Conservation (phyloP, 2,113 vertebrate genomes). For the Climacteris rufus region DNA sequence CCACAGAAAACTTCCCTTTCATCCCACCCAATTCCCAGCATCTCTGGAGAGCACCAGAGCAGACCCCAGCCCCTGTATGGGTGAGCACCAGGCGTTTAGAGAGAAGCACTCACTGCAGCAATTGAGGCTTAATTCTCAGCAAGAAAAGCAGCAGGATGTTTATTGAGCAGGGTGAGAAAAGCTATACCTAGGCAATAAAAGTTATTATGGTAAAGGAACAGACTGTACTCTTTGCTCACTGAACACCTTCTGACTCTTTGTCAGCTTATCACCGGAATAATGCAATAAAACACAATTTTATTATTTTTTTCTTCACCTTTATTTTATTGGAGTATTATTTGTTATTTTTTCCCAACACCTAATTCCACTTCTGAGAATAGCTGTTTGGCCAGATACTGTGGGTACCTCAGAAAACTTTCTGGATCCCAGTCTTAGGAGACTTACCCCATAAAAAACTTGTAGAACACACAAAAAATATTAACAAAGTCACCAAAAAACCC, state of each 20-base stretch:
- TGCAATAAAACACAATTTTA: background rate
- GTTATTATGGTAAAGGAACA: conserved; percentile 45
- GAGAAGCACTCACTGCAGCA: background rate
- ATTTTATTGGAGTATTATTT: background rate
- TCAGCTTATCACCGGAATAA: background rate
- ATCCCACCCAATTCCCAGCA: background rate
- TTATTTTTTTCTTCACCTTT: background rate
- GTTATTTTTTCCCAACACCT: background rate
- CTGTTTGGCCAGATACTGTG: background rate
- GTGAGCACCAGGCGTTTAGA: background rate
- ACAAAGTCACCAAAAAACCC: background rate
- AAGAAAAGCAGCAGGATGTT: background rate
- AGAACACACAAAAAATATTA: background rate
- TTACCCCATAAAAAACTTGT: background rate
- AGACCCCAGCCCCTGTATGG: rapidly evolving
- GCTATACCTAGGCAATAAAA: conserved; percentile 17
- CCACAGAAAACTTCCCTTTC: background rate
- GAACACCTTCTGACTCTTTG: conserved; percentile 12
- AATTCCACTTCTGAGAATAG: background rate
- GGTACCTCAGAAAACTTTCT: background rate
- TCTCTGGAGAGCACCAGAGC: background rate
- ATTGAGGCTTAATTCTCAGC: background rate
- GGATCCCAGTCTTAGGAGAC: background rate
- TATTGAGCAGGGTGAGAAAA: background rate
- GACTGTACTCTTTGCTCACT: background rate